phyloP scores from a whole-genome alignment of 2,888 invertebrate genomes.

The Conus canariensis region DNA sequence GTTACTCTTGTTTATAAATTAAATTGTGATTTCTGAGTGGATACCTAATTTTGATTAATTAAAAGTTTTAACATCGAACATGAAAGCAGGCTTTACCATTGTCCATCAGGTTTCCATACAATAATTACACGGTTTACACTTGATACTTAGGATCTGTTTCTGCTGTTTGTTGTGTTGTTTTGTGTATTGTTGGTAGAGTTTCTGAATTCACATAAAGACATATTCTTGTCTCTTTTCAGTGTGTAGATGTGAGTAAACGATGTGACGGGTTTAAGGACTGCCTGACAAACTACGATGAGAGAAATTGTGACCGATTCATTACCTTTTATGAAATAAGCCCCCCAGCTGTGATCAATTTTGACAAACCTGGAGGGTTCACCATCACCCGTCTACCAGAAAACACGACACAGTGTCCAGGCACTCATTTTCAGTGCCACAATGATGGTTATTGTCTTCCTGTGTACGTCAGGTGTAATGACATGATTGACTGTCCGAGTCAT shows the following conservation, averaged over 20 bases:
- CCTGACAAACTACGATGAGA: background rate
- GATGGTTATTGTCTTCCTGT: background rate
- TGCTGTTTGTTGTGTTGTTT: too few relatives aligned
- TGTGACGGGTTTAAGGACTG: background rate
- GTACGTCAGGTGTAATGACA: background rate
- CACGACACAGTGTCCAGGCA: background rate
- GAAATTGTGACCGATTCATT: background rate
- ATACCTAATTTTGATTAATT: too few relatives aligned
- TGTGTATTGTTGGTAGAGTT: too few relatives aligned
- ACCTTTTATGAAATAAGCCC: background rate
- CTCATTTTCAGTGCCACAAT: background rate
- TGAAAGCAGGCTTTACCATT: too few relatives aligned
- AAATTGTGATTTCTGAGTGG: too few relatives aligned
- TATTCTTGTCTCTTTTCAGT: background rate
- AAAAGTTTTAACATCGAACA: too few relatives aligned
- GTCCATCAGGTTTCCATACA: too few relatives aligned
- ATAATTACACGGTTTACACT: too few relatives aligned
- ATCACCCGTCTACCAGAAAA: background rate
- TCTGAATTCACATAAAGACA: too few relatives aligned
- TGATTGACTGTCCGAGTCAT: background rate
- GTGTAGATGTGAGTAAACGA: background rate
- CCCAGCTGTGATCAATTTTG: background rate
- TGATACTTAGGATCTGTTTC: too few relatives aligned
- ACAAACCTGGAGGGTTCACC: background rate
- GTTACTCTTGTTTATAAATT: too few relatives aligned